phyloP scores from a whole-genome alignment of 2,797 vertebrate genomes.

The Thalassophryne amazonica region DNA sequence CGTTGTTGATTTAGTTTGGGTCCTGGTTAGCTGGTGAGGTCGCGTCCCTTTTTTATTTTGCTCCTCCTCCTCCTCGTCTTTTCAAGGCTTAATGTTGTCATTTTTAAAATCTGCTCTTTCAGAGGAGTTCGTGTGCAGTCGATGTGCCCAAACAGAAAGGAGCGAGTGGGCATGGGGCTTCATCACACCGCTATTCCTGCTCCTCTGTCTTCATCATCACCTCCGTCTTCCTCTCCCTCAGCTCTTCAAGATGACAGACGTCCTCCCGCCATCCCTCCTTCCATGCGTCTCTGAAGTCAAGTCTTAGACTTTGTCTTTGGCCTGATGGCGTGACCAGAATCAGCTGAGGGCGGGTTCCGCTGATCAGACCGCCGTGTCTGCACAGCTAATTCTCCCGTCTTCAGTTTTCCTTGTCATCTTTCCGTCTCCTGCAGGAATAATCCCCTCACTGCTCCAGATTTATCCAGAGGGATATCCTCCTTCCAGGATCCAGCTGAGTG shows the following conservation, averaged over 20 bases:
- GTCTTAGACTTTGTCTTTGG: no score
- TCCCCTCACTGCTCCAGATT: conserved; percentile 29
- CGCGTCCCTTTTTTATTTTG: neutral
- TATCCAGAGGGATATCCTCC: conserved; percentile 11
- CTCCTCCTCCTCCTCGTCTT: neutral
- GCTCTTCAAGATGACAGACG: neutral
- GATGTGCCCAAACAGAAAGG: neutral
- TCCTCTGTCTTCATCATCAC: neutral
- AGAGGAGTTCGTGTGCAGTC: neutral
- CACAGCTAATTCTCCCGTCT: conserved; percentile 15
- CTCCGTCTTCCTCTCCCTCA: neutral
- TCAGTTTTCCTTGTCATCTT: neutral
- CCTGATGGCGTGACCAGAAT: no score
- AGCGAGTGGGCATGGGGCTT: conserved; percentile 2
- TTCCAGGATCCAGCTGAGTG: neutral
- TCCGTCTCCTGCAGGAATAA: conserved; percentile 21
- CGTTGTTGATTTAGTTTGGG: neutral
- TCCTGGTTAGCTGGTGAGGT: neutral
- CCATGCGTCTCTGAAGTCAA: neutral
- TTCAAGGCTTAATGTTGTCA: conserved; percentile 8
- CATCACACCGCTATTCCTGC: neutral
- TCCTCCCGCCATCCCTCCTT: no score
- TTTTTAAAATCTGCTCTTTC: conserved; percentile 27
- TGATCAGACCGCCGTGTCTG: neutral
- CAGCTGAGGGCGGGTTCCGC: no score